Evolutionary conservation across 2,797 vertebrate species (phyloP).

Genomic region (Carcharodon carcharias): DNA sequence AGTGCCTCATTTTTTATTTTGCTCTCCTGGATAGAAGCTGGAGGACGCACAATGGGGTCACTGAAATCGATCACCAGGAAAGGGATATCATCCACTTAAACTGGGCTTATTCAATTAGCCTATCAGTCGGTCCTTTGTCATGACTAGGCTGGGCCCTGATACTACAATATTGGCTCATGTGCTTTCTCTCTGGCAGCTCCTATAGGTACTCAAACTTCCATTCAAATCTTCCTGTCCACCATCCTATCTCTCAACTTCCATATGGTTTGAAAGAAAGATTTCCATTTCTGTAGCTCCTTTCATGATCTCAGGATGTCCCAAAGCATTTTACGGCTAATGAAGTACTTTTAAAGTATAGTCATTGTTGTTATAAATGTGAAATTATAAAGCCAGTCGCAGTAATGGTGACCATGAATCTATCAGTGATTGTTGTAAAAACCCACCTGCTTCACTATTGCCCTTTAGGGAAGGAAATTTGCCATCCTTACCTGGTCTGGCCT

Average conservation of each 20-base stretch:
- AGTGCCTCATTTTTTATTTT: background rate
- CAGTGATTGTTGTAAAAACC: too few species aligned
- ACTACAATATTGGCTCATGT: background rate
- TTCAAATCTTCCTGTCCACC: background rate
- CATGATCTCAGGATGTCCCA: background rate
- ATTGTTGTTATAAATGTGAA: too few species aligned
- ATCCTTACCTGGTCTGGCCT: too few species aligned
- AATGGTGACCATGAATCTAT: too few species aligned
- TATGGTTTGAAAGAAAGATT: background rate
- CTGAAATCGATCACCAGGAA: background rate
- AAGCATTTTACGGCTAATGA: background rate
- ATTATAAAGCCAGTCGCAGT: too few species aligned
- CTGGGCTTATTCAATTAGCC: too few species aligned
- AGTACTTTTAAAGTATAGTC: background rate
- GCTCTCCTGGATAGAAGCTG: background rate
- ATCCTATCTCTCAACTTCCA: background rate
- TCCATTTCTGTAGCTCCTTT: background rate
- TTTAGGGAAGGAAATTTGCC: too few species aligned
- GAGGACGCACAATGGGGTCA: background rate
- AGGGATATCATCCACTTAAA: background rate
- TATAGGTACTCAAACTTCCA: background rate
- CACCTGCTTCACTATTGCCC: too few species aligned
- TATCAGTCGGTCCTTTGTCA: background rate
- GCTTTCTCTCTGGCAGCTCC: background rate
- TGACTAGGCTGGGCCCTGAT: background rate